Percentiles rank a stretch among this genome's conserved stretches.
Evolutionary conservation across 2,797 vertebrate genomes (phyloP).

Genomic region (Lacerta bilineata): DNA sequence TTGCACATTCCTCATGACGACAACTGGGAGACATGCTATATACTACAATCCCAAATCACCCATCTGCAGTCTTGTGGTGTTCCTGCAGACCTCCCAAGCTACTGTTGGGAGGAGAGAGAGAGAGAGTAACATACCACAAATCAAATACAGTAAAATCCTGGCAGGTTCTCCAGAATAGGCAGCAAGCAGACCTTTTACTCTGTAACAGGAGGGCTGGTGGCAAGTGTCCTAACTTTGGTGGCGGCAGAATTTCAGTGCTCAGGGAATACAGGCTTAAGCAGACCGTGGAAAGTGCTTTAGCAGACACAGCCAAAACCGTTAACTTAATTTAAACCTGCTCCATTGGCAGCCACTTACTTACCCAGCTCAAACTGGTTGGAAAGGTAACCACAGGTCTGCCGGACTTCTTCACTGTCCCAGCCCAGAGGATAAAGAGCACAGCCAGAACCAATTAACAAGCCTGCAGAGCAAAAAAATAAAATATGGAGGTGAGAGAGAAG

Average conservation of each 20-base stretch:
- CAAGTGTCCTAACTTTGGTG: not conserved
- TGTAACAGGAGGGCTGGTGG: not conserved
- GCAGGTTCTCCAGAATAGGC: not conserved
- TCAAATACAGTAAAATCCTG: not conserved
- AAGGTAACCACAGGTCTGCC: slow-evolving; percentile 94
- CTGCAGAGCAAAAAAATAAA: slow-evolving; percentile 74
- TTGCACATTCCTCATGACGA: not conserved
- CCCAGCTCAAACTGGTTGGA: slow-evolving; percentile 95
- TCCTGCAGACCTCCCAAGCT: not conserved
- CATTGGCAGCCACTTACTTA: slow-evolving; percentile 84
- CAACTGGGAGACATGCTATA: not conserved
- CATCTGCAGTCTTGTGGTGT: not conserved
- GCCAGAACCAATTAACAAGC: slow-evolving; percentile 94
- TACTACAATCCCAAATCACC: not conserved
- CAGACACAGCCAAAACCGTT: not conserved
- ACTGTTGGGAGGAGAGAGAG: not conserved
- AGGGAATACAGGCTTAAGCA: not conserved
- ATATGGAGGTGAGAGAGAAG: not conserved
- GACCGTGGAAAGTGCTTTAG: not conserved
- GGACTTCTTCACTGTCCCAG: slow-evolving; percentile 97
- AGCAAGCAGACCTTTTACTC: not conserved
- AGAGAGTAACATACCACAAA: not conserved
- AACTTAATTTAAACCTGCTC: not conserved
- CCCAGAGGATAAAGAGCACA: slow-evolving; percentile 97
- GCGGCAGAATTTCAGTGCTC: not conserved